A percentile compares a stretch with the other conserved stretches of the same genome.
Conservation (phyloP, 2,888 invertebrate genomes). For the Catocala sponsa region DNA sequence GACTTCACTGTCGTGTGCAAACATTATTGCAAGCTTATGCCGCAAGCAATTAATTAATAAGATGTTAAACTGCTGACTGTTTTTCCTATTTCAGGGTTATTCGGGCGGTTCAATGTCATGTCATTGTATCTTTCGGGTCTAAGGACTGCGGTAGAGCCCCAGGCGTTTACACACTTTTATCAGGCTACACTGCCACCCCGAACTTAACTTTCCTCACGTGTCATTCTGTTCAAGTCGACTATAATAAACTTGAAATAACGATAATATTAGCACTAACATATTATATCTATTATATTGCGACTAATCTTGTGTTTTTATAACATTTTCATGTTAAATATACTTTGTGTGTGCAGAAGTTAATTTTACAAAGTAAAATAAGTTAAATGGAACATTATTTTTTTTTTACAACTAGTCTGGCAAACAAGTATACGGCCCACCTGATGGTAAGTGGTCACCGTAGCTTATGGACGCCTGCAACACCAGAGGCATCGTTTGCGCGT, state of each 20-base stretch:
- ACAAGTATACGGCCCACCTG: no score
- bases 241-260: not conserved
- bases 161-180: constrained; percentile 5
- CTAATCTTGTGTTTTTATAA: not conserved
- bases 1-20: no score
- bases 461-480: no score
- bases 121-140: not conserved
- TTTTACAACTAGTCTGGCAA: no score
- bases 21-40: no score
- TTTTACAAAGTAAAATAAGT: no score
- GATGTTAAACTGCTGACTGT: no score
- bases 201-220: not conserved
- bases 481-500: no score
- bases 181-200: not conserved
- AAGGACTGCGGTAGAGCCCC: not conserved
- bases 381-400: no score
- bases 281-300: not conserved
- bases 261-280: constrained; percentile 1
- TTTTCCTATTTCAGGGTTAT: not conserved
- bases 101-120: not conserved
- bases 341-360: not conserved
- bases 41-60: no score
- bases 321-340: not conserved
- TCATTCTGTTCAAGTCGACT: not conserved
- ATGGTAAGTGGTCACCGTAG: no score